phyloP scores from a whole-genome alignment of 2,888 invertebrate species.

The Caenorhabditis panamensis region DNA sequence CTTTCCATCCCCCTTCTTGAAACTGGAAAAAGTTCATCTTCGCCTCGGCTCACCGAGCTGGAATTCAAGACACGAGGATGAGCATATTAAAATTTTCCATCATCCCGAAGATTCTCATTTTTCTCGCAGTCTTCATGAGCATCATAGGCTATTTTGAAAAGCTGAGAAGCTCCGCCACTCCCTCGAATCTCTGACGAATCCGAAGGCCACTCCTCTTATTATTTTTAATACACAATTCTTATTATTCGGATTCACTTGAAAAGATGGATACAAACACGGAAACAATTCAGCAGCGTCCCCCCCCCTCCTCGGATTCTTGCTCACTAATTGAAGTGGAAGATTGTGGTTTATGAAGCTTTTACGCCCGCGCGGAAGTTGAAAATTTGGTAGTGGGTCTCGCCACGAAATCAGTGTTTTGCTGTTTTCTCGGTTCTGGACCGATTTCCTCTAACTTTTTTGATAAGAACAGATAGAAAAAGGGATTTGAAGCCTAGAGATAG shows the following conservation, averaged over 20 bases:
- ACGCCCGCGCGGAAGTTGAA: neutral
- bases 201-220: constrained; percentile 1
- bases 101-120: constrained; percentile 1
- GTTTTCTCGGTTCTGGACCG: no score
- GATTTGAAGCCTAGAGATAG: no score
- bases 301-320: neutral
- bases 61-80: neutral
- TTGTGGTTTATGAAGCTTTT: neutral
- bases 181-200: no score
- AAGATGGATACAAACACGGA: constrained; percentile 13
- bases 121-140: neutral
- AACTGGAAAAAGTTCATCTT: neutral
- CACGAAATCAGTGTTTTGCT: no score
- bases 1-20: neutral
- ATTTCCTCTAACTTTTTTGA: no score
- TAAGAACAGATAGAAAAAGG: no score
- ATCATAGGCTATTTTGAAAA: neutral
- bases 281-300: constrained; percentile 1
- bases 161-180: constrained; percentile 1
- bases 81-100: constrained; percentile 12
- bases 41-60: neutral
- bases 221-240: neutral
- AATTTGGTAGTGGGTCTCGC: no score
- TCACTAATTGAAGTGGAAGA: constrained; percentile 2
- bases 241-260: neutral